phyloP scores from a whole-genome alignment of 2,113 vertebrate genomes.

The Thamnophis sirtalis region DNA sequence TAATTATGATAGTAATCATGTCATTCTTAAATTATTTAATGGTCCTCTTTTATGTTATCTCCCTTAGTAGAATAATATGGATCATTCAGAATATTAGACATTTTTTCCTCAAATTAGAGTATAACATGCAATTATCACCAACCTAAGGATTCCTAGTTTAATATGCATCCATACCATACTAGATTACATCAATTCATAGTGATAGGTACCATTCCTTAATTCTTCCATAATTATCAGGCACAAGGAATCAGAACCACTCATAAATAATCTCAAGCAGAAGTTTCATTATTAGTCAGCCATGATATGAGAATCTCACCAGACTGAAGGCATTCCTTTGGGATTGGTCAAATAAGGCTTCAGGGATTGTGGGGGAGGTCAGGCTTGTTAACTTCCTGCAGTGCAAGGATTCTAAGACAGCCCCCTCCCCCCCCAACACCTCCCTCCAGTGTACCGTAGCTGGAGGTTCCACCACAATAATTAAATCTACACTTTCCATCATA shows the following conservation, averaged over 20 bases:
- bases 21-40: neutral
- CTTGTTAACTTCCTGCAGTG: neutral
- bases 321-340: neutral
- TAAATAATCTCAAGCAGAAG: neutral
- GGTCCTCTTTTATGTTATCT: neutral
- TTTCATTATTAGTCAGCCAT: neutral
- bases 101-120: neutral
- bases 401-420: neutral
- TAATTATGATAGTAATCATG: neutral
- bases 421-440: neutral
- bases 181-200: neutral
- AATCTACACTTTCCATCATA: neutral
- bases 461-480: neutral
- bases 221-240: neutral
- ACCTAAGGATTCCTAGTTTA: neutral
- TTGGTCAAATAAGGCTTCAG: neutral
- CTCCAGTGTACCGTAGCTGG: neutral
- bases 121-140: neutral
- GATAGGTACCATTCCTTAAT: neutral
- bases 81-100: neutral
- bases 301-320: neutral
- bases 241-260: neutral
- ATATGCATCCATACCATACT: neutral
- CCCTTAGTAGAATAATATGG: neutral
- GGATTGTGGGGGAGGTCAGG: neutral